phyloP scores from a whole-genome alignment of 2,113 vertebrate genomes.

The Hippocampus comes region DNA sequence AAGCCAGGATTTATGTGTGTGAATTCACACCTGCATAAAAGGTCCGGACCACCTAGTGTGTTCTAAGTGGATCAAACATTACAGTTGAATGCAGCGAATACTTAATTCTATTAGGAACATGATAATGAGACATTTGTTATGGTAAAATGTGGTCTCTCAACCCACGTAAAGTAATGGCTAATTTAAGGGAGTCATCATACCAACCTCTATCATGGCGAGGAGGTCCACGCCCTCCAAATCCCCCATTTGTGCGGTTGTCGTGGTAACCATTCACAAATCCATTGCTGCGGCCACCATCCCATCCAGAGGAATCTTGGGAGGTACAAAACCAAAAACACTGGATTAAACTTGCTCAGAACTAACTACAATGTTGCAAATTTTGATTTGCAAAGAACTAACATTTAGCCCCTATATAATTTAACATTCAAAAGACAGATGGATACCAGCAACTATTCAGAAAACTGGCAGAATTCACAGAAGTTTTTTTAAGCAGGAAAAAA shows the following conservation, averaged over 20 bases:
- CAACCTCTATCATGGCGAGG: slow-evolving; percentile 75
- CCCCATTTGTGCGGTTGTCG: slow-evolving; percentile 77
- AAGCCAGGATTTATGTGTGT: too few species aligned
- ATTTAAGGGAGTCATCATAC: slow-evolving; percentile 68
- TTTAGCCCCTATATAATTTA: not conserved
- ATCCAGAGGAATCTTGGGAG: slow-evolving; percentile 71
- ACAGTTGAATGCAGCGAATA: too few species aligned
- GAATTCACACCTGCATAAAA: too few species aligned
- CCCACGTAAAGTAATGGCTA: slow-evolving; percentile 71
- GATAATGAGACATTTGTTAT: not conserved
- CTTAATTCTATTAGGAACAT: too few species aligned
- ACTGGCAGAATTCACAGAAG: too few species aligned
- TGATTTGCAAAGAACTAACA: not conserved
- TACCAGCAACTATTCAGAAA: not conserved
- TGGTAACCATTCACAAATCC: slow-evolving; percentile 81
- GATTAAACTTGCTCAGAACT: slow-evolving; percentile 1
- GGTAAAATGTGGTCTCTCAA: slow-evolving; percentile 49
- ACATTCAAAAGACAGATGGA: not conserved
- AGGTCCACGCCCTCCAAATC: slow-evolving; percentile 71
- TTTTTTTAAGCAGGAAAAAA: too few species aligned
- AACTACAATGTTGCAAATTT: not conserved
- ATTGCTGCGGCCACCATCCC: slow-evolving; percentile 72
- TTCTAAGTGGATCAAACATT: too few species aligned
- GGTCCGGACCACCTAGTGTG: too few species aligned
- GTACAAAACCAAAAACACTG: not conserved